Evolutionary conservation across 2,113 vertebrate genomes (phyloP).

Genomic region (Sinocyclocheilus rhinocerous): DNA sequence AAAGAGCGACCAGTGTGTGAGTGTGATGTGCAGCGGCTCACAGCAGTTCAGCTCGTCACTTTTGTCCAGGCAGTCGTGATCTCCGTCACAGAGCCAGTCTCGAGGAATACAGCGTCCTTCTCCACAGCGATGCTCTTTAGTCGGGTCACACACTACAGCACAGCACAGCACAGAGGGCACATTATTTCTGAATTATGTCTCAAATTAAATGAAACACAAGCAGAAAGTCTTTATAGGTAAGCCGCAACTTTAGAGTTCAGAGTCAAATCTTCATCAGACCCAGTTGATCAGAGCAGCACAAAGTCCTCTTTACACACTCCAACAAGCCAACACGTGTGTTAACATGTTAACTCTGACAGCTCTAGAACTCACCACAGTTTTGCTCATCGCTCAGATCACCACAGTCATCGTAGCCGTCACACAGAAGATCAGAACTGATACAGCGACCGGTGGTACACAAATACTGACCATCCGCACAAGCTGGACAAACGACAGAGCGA

Average conservation of each 20-base stretch:
- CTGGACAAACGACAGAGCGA: constrained; percentile 66
- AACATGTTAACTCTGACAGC: background rate
- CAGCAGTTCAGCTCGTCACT: constrained; percentile 96
- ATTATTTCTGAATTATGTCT: background rate
- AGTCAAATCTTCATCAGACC: background rate
- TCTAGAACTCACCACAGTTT: constrained; percentile 82
- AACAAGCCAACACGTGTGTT: too few species aligned
- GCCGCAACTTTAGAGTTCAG: background rate
- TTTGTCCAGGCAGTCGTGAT: constrained; percentile 93
- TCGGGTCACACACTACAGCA: constrained; percentile 79
- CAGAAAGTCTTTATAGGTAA: background rate
- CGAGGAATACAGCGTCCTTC: constrained; percentile 86
- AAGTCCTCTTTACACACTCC: background rate
- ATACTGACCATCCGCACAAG: constrained; percentile 80
- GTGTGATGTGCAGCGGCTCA: constrained; percentile 74
- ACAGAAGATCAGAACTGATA: constrained; percentile 80
- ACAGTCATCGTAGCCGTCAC: constrained; percentile 95
- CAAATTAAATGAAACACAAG: background rate
- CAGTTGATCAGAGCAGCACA: background rate
- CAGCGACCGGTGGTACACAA: constrained; percentile 89
- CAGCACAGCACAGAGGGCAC: background rate
- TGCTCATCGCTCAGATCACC: constrained; percentile 94
- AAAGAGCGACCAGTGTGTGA: too few species aligned
- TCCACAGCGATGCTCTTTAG: constrained; percentile 83
- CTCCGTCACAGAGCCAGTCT: constrained; percentile 94